Base-by-base conservation (phyloP, 2,797 vertebrate species). In the Hyperoplus lanceolatus region DNA sequence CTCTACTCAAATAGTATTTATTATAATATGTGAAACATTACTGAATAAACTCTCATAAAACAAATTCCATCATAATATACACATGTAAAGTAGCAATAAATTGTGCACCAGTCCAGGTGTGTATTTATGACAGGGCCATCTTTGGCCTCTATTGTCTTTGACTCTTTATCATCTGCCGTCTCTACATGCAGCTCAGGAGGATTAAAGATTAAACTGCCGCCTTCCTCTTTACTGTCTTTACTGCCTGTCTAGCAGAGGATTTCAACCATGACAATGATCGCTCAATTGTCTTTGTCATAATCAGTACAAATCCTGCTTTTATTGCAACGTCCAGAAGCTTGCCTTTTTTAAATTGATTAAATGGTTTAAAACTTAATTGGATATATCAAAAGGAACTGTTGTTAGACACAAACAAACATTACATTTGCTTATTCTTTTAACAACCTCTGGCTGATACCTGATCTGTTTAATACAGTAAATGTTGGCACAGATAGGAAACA, bases 171-270 rank as follows among this genome's bases (percentile, higher is more conserved):
- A 68, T 69, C 41, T 49, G 70, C 73, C 71, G 70, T 72, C 63
- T 75, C 60, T 64, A 49, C 21, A 29, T 82, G 65, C 60, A 65
- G 43, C 45, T 39, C 29, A 85, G 21, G 56, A 48, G 80, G 85
- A 92, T 90, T 91, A 86, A 77, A 87, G 86, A 86, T 90, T 90
- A 83, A 89, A 80, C 63, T 41, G 54, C n/a, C 73, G 54, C 57
- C 38, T 11, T 53, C 68, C 21, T 58, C 64, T 70, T 63, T 61
- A 36, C 38, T 39, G 48, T 59, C 29, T 29, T 29, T 29, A 65
- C 46, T 68, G 73, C 15, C 60, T 21, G 77, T 84, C 70, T 85
- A 76, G 36, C 54, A 62, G 77, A 59, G 83, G 77, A 80, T 80
- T 68, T 77, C 8, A 79, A 39, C 45, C 21, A 66, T 42, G 69